Percentiles rank a stretch among this genome's conserved stretches.
phyloP scores from a whole-genome alignment of 2,113 vertebrate species.

The human region DNA sequence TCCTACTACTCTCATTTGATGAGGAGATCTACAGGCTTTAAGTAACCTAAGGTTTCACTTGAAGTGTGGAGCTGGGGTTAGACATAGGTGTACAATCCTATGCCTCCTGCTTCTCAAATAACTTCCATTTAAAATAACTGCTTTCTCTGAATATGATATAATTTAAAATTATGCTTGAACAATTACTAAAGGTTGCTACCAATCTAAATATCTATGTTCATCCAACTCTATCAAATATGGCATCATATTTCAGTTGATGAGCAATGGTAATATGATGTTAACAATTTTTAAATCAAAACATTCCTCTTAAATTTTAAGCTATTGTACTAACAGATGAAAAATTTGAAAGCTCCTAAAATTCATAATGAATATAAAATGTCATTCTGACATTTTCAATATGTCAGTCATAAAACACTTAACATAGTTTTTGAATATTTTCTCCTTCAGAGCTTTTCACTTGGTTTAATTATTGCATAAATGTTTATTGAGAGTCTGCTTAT shows the following conservation, averaged over 20 bases:
- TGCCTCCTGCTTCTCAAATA: neutral
- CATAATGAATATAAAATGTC: neutral
- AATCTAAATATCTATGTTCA: neutral
- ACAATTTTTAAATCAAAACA: neutral
- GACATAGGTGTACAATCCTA: neutral
- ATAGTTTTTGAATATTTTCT: neutral
- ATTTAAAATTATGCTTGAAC: neutral
- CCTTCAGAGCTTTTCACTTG: neutral
- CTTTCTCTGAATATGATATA: neutral
- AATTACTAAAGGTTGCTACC: neutral
- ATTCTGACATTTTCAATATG: neutral
- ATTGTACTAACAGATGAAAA: neutral
- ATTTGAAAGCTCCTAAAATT: neutral
- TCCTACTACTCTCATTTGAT: neutral
- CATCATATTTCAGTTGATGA: neutral
- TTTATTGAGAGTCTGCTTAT: neutral
- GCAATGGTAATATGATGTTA: neutral
- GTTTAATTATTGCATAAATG: neutral
- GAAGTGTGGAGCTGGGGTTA: neutral
- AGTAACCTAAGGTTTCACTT: neutral
- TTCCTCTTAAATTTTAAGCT: neutral
- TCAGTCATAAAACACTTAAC: neutral
- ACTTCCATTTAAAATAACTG: neutral
- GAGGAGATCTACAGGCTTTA: too few relatives aligned
- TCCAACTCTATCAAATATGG: neutral